These are phyloP conservation scores for Todiramphus chloris DNA, from an alignment of 2,113 vertebrate genomes.

Conservation along the genomic window DNA sequence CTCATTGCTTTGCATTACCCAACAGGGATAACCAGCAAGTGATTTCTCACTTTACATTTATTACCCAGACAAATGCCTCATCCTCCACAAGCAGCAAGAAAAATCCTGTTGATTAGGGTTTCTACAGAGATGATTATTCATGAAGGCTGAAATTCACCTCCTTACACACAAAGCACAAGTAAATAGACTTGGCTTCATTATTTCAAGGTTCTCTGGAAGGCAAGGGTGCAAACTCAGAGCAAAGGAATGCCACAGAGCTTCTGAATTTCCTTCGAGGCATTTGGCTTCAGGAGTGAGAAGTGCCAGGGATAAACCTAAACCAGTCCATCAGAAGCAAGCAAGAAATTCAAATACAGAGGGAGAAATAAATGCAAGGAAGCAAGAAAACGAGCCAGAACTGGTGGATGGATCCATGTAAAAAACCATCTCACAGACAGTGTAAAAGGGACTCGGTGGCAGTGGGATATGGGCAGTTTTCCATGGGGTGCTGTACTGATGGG, in stretches of 20 bases:
- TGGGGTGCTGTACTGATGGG: no score
- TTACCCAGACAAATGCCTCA: conserved; percentile 6
- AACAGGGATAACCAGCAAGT: neutral
- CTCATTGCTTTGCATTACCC: conserved; percentile 21
- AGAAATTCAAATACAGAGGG: neutral
- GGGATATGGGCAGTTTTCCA: neutral
- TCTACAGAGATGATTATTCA: conserved; percentile 4
- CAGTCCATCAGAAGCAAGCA: neutral
- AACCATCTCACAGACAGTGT: neutral
- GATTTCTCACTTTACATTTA: conserved; percentile 38
- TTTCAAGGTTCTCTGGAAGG: conserved; percentile 3
- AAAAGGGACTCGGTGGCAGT: neutral
- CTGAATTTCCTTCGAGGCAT: neutral
- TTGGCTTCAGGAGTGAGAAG: neutral
- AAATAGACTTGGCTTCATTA: conserved; percentile 21
- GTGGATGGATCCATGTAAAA: accelerated
- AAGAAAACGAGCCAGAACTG: accelerated
- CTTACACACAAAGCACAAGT: neutral
- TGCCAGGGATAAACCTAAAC: neutral
- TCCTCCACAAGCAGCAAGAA: neutral
- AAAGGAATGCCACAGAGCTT: neutral
- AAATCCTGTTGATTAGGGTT: conserved; percentile 40
- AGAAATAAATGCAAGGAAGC: neutral
- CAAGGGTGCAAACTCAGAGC: neutral
- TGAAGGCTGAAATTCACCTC: conserved; percentile 9